A percentile compares a stretch with the other conserved stretches of the same genome.
Evolutionary conservation across 1,140 invertebrate species (phyloP).

Genomic region (Paralvinella palmiformis): DNA sequence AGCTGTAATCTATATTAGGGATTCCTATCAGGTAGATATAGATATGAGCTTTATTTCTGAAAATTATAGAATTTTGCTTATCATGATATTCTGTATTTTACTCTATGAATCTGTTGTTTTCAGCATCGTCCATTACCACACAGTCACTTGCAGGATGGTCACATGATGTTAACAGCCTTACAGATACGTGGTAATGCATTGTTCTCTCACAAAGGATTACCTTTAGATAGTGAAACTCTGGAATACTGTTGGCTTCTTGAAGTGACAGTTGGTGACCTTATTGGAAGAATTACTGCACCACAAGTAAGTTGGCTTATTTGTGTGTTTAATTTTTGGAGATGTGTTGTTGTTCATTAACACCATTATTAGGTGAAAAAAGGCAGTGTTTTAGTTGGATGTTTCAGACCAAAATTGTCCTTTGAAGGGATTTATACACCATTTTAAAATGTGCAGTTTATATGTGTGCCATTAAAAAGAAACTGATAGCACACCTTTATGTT

Average conservation of each 20-base stretch:
- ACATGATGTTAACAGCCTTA: conserved; percentile 80
- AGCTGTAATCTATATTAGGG: conserved; percentile 52
- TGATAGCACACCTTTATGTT: no score
- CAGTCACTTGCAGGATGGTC: conserved; percentile 77
- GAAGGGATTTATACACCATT: no score
- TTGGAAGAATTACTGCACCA: conserved; percentile 52
- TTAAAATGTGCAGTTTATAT: no score
- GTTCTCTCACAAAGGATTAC: conserved; percentile 87
- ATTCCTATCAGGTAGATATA: conserved; percentile 30
- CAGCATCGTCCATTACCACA: conserved; percentile 59
- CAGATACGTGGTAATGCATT: conserved; percentile 92
- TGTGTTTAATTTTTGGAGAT: no score
- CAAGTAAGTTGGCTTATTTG: background rate
- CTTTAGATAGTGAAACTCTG: conserved; percentile 84
- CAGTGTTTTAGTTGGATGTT: no score
- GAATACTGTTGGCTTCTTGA: conserved; percentile 89
- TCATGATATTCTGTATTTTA: background rate
- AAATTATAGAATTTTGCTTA: no score
- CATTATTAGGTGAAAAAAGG: no score
- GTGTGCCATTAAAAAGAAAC: no score
- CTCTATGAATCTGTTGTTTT: background rate
- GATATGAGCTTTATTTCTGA: background rate
- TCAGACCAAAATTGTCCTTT: no score
- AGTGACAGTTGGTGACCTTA: conserved; percentile 56
- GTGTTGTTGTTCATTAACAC: no score